Conservation (phyloP, 2,888 invertebrate genomes). For the Mesochorus sp. region DNA sequence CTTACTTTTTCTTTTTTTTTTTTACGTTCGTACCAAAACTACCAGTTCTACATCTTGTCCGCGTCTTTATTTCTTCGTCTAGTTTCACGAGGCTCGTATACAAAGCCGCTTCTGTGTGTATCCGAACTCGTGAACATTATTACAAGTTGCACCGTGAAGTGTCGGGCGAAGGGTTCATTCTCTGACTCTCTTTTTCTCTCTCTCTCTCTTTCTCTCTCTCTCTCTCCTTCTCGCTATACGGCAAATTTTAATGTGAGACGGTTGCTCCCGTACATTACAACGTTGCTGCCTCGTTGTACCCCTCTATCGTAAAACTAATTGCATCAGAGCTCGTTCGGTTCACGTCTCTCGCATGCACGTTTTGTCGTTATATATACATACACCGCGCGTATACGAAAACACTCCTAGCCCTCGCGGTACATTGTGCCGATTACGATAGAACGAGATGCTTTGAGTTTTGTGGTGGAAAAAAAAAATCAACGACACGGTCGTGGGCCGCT, state of each 20-base stretch:
- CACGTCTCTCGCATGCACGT: slow-evolving; percentile 54
- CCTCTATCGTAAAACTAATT: slow-evolving; percentile 77
- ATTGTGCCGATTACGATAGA: too few relatives aligned
- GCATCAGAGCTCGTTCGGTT: slow-evolving; percentile 77
- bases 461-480: too few relatives aligned
- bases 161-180: not conserved
- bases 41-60: not conserved
- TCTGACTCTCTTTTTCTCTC: too few relatives aligned
- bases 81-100: not conserved
- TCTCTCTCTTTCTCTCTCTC: not conserved
- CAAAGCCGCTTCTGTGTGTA: not conserved
- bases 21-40: not conserved
- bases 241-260: slow-evolving; percentile 67
- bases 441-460: too few relatives aligned
- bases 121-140: not conserved
- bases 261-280: slow-evolving; percentile 67
- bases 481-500: too few relatives aligned
- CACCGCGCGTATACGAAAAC: not conserved
- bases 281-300: slow-evolving; percentile 57
- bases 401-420: too few relatives aligned
- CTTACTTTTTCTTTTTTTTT: not conserved
- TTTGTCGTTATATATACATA: not conserved
- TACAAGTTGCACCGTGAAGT: not conserved
- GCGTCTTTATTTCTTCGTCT: not conserved
- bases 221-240: slow-evolving; percentile 4